A percentile compares a stretch with the other conserved stretches of the same genome.
These are phyloP conservation scores for Cheilosia vulpina DNA, from an alignment of 2,888 invertebrate genomes.

Conservation along the genomic window DNA sequence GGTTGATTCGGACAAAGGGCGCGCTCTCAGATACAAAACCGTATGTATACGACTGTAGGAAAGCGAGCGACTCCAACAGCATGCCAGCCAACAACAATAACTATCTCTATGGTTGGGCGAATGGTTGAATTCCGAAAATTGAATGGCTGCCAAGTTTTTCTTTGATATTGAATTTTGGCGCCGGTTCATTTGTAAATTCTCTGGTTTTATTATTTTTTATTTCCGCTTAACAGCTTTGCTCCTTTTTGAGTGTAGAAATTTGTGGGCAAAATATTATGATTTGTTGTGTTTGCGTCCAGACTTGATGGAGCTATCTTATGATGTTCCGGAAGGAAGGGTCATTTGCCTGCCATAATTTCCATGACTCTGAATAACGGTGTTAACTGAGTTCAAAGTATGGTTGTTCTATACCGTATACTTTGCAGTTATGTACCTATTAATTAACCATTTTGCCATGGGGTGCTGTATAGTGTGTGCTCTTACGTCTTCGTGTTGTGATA, in stretches of 20 bases:
- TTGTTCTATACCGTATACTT: not conserved
- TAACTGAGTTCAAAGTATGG: not conserved
- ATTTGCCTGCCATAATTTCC: not conserved
- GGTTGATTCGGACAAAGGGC: conserved; percentile 61
- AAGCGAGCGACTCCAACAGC: conserved; percentile 14
- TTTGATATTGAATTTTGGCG: conserved; percentile 72
- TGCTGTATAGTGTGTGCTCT: conserved; percentile 9
- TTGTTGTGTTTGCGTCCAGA: conserved; percentile 58
- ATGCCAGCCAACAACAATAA: conserved; percentile 56
- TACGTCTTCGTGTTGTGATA: conserved; percentile 14
- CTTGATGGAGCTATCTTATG: conserved; percentile 55
- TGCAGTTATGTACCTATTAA: not conserved
- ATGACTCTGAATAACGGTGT: not conserved
- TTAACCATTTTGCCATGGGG: not conserved
- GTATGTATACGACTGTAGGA: not conserved
- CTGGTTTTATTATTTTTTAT: conserved; percentile 71
- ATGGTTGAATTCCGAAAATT: conserved; percentile 30
- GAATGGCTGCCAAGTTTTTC: conserved; percentile 71
- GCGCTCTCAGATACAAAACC: conserved; percentile 40
- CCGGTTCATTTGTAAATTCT: conserved; percentile 71
- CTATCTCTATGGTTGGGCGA: conserved; percentile 49
- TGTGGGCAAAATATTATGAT: conserved; percentile 54
- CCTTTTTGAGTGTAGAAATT: conserved; percentile 46
- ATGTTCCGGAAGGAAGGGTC: not conserved
- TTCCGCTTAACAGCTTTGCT: conserved; percentile 59